A percentile compares a stretch with the other conserved stretches of the same genome.
phyloP scores from a whole-genome alignment of 1,140 invertebrate genomes.

The Polypedilum pembai region DNA sequence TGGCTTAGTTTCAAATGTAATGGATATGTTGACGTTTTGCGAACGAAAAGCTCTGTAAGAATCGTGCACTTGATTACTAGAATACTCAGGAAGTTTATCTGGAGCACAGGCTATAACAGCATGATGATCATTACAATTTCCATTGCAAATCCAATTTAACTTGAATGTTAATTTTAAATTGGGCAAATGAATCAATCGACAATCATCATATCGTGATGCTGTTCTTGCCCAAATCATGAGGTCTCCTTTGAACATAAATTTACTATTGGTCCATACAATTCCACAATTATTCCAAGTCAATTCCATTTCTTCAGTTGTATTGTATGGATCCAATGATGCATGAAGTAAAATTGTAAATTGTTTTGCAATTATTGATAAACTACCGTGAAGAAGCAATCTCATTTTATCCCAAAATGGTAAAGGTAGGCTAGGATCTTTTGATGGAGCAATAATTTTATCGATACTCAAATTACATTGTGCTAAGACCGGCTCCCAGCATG shows the following conservation, averaged over 20 bases:
- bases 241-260: constrained; percentile 78
- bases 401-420: constrained; percentile 98
- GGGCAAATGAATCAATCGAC: constrained; percentile 82
- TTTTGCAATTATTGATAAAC: constrained; percentile 76
- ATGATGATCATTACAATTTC: constrained; percentile 92
- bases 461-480: constrained; percentile 91
- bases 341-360: constrained; percentile 84
- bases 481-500: constrained; percentile 97
- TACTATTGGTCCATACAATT: constrained; percentile 92
- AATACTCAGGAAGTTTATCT: constrained; percentile 94
- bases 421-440: constrained; percentile 85
- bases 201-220: constrained; percentile 98
- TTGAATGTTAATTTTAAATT: constrained; percentile 78
- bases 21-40: constrained; percentile 80
- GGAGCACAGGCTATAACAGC: constrained; percentile 94
- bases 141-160: constrained; percentile 84
- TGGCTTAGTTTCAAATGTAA: constrained; percentile 82
- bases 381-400: constrained; percentile 83
- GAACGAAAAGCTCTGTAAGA: constrained; percentile 90
- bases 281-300: constrained; percentile 85
- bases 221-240: constrained; percentile 85
- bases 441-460: constrained; percentile 77
- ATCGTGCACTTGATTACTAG: constrained; percentile 83
- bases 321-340: constrained; percentile 94
- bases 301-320: constrained; percentile 98